Percentiles rank a stretch among this genome's conserved stretches.
Conservation (phyloP, 1,140 invertebrate species). For the Anoplophora glabripennis region DNA sequence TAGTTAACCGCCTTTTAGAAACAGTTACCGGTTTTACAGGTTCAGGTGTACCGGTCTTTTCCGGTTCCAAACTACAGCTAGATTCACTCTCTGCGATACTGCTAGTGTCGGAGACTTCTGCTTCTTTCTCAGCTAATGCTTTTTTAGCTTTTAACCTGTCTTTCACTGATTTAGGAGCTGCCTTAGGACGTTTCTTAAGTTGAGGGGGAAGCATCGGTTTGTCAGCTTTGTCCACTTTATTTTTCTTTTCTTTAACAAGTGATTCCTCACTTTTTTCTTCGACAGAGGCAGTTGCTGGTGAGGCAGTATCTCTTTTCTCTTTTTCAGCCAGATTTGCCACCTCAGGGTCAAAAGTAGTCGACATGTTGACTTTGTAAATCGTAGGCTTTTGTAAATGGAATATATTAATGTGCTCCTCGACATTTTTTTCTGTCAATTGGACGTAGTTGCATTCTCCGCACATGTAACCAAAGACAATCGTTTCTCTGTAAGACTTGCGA, state of each 20-base stretch:
- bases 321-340: background rate
- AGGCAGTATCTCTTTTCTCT: background rate
- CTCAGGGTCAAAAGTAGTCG: slow-evolving; percentile 19
- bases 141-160: too few species aligned
- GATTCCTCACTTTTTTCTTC: background rate
- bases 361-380: slow-evolving; percentile 32
- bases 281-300: background rate
- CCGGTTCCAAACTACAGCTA: too few species aligned
- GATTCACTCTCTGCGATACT: too few species aligned
- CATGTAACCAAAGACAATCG: slow-evolving; percentile 60
- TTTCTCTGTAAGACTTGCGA: slow-evolving; percentile 16
- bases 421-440: slow-evolving; percentile 58
- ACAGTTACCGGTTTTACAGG: too few species aligned
- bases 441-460: slow-evolving; percentile 67
- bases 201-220: slow-evolving; percentile 9
- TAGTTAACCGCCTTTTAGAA: too few species aligned
- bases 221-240: slow-evolving; percentile 14
- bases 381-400: slow-evolving; percentile 22
- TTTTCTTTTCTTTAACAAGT: slow-evolving; percentile 15
- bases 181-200: background rate
- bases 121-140: too few species aligned
- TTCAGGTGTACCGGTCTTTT: too few species aligned
- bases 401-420: slow-evolving; percentile 58
- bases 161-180: background rate
- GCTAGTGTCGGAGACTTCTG: too few species aligned